phyloP scores from a whole-genome alignment of 2,888 invertebrate genomes.

The Cheilosia scutellata region DNA sequence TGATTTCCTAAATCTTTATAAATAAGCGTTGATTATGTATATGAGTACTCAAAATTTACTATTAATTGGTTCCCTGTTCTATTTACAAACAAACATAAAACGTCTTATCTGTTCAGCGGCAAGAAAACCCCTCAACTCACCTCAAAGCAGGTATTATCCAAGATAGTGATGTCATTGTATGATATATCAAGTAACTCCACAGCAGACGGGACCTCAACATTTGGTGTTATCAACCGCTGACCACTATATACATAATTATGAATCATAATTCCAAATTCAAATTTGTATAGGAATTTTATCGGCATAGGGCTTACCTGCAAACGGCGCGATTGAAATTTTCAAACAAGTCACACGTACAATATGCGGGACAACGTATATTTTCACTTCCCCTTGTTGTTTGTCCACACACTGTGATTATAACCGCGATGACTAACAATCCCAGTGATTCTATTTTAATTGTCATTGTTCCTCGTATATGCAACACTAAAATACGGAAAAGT shows the following conservation, averaged over 20 bases:
- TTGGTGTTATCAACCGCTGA: slow-evolving; percentile 86
- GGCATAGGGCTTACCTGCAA: slow-evolving; percentile 80
- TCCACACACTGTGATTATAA: slow-evolving; percentile 16
- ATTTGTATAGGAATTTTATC: background rate
- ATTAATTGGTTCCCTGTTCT: background rate
- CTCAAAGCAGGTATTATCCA: slow-evolving; percentile 87
- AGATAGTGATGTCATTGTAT: slow-evolving; percentile 86
- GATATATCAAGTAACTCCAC: slow-evolving; percentile 87
- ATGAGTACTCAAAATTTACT: background rate
- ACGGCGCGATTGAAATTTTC: slow-evolving; percentile 81
- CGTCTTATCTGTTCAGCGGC: background rate
- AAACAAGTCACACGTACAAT: slow-evolving; percentile 81
- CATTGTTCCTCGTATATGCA: slow-evolving; percentile 27
- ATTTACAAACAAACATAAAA: slow-evolving; percentile 17
- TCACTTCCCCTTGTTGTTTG: slow-evolving; percentile 10
- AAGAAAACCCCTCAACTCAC: slow-evolving; percentile 82
- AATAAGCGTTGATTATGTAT: slow-evolving; percentile 5
- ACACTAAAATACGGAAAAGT: slow-evolving; percentile 3
- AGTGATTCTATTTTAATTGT: background rate
- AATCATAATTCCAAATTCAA: slow-evolving; percentile 82
- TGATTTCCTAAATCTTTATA: background rate
- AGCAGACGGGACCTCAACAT: slow-evolving; percentile 86
- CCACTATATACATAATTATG: slow-evolving; percentile 81
- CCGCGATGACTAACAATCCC: background rate
- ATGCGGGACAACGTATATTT: slow-evolving; percentile 79